A percentile compares a stretch with the other conserved stretches of the same genome.
These are phyloP conservation scores for Syncerus caffer DNA, from an alignment of 2,797 vertebrate genomes.

Conservation along the genomic window DNA sequence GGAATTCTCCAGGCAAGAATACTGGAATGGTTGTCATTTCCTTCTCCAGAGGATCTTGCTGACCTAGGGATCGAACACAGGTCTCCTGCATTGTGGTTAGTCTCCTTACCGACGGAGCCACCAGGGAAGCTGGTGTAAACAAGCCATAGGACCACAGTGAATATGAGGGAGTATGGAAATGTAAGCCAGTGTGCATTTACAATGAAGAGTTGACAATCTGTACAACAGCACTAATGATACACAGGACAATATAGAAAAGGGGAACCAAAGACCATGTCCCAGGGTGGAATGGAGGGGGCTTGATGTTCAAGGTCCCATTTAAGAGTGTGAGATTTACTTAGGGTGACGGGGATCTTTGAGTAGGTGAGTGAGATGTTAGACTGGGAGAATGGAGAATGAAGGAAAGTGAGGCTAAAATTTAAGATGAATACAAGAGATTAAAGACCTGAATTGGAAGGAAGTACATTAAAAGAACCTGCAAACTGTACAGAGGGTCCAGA, in stretches of 20 bases:
- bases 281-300: background rate
- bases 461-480: background rate
- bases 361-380: too few relatives aligned
- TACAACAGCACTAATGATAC: too few relatives aligned
- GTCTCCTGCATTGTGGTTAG: background rate
- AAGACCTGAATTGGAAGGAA: too few relatives aligned
- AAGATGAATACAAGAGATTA: background rate
- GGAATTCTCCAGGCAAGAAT: background rate
- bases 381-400: background rate
- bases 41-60: background rate
- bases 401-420: background rate
- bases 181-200: background rate
- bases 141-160: background rate
- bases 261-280: background rate
- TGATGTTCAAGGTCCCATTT: background rate
- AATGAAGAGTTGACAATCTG: background rate
- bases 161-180: background rate
- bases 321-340: background rate
- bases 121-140: background rate
- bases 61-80: background rate
- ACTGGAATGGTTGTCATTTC: background rate
- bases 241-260: background rate
- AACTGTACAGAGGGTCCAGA: fast-evolving
- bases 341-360: background rate
- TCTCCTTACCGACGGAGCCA: background rate